Conservation (phyloP, 2,888 invertebrate genomes). For the Carabus problematicus region DNA sequence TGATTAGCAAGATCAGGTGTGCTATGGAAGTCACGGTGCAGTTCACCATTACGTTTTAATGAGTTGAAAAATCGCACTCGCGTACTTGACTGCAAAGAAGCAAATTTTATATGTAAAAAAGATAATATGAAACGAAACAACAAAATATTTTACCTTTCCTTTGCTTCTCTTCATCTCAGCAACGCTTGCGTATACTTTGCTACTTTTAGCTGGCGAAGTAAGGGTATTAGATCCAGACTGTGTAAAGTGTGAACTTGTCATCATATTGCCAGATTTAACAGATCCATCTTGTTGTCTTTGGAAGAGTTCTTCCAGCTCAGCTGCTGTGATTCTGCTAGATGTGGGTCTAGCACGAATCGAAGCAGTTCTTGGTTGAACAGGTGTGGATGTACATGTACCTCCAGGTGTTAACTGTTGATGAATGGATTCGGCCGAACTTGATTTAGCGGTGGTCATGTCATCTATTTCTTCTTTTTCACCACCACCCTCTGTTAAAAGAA, state of each 20-base stretch:
- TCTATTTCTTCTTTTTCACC: constrained; percentile 79
- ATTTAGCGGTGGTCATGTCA: constrained; percentile 70
- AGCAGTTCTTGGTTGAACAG: constrained; percentile 82
- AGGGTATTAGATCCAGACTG: constrained; percentile 70
- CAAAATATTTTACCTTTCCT: constrained; percentile 65
- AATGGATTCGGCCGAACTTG: constrained; percentile 83
- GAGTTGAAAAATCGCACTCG: constrained; percentile 61
- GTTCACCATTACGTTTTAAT: constrained; percentile 58
- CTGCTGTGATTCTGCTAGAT: constrained; percentile 87
- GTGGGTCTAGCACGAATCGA: constrained; percentile 90
- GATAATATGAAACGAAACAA: constrained; percentile 5
- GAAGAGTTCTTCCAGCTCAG: constrained; percentile 92
- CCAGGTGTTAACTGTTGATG: constrained; percentile 63
- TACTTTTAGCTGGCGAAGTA: constrained; percentile 72
- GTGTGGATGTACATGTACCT: constrained; percentile 64
- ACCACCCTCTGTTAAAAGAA: constrained; percentile 56
- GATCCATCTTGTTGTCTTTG: constrained; percentile 69
- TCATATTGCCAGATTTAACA: constrained; percentile 60
- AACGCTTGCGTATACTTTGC: constrained; percentile 87
- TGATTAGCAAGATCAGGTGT: constrained; percentile 81
- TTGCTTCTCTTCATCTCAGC: constrained; percentile 93
- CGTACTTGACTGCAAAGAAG: constrained; percentile 61
- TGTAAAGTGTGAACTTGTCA: constrained; percentile 80
- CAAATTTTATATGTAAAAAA: constrained; percentile 26
- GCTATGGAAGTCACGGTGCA: constrained; percentile 86